Base-by-base conservation (phyloP, 1,140 invertebrate species). In the Drosophila mauritiana region DNA sequence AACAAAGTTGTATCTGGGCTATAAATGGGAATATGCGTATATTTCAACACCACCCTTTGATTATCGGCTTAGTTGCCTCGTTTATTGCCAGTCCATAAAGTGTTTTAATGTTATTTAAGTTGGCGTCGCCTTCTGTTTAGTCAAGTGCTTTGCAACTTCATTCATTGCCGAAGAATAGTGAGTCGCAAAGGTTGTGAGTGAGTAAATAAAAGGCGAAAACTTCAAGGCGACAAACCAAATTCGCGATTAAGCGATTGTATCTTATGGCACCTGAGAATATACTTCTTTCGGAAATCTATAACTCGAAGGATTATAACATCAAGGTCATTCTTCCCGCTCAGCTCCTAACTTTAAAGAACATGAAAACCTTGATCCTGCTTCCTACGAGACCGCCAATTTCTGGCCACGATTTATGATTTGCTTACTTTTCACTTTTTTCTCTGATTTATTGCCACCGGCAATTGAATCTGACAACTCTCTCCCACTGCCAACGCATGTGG, bases 391-490 rank as follows among this genome's bases (percentile, higher is more conserved):
- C 34, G 17, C 39, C 7, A 68, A 48, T 25, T 70, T 70, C 64
- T 25, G 3, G 51, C 20, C 17, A 54, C n/a, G 65, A 70, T 70
- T 70, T 70, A 70, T 70, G 67, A 48, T 64, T 70, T 10, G 34
- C 25, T 42, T 36, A 51, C 27, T 40, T 36, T 25, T 27, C 27
- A 12, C n/a, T 48, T 56, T 67, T 25, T 8, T 17, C 51, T n/a
- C 49, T 56, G 67, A 70, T 40, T 56, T 56, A 56, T 70, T 64
- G 25, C 13, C n/a, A 42, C 36, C 42, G 15, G 42, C 67, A 56
- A 70, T 56, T 70, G 64, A 69, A 56, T 56, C 40, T 56, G 67
- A 70, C 67, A 70, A 36, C 64, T 69, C 40, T 69, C 40, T 25
- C n/a, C 42, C 67, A 56, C 42, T 31, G 42, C 31, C 46, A 70